Evolutionary conservation across 2,888 invertebrate genomes (phyloP).

Genomic region (Drosophila mercatorum): DNA sequence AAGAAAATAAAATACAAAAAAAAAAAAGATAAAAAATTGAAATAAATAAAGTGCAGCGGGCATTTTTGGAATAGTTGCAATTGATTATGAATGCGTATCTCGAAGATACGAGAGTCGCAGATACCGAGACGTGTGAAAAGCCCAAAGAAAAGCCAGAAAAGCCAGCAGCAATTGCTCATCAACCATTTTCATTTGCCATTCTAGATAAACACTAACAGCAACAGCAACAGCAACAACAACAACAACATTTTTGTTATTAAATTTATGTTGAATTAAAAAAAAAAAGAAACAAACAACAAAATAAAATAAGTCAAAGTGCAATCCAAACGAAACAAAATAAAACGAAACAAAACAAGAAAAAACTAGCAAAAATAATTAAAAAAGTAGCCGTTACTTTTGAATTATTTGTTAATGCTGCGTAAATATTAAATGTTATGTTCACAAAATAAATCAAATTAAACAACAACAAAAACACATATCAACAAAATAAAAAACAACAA

Average conservation of each 20-base stretch:
- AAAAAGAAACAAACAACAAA: constrained; percentile 15
- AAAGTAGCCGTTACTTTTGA: constrained; percentile 78
- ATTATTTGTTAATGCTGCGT: constrained; percentile 71
- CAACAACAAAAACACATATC: constrained; percentile 65
- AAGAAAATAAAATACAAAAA: background rate
- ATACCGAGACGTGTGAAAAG: constrained; percentile 21
- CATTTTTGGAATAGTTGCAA: constrained; percentile 33
- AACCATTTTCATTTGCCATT: constrained; percentile 40
- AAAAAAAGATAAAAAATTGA: background rate
- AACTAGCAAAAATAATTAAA: constrained; percentile 74
- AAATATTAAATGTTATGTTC: constrained; percentile 57
- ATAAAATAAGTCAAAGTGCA: constrained; percentile 69
- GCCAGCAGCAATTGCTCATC: constrained; percentile 23
- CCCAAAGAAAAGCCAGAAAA: too few relatives aligned
- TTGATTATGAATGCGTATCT: constrained; percentile 37
- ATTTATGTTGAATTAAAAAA: constrained; percentile 79
- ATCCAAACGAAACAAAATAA: constrained; percentile 53
- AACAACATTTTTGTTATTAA: constrained; percentile 74
- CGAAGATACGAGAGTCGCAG: constrained; percentile 36
- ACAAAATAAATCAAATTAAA: constrained; percentile 60
- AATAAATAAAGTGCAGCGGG: constrained; percentile 8
- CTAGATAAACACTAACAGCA: constrained; percentile 66
- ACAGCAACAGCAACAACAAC: constrained; percentile 56
- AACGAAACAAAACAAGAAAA: constrained; percentile 35
- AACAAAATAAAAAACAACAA: constrained; percentile 39